A percentile compares a stretch with the other conserved stretches of the same genome.
Conservation (phyloP, 1,140 invertebrate species). For the Megathymus violae region DNA sequence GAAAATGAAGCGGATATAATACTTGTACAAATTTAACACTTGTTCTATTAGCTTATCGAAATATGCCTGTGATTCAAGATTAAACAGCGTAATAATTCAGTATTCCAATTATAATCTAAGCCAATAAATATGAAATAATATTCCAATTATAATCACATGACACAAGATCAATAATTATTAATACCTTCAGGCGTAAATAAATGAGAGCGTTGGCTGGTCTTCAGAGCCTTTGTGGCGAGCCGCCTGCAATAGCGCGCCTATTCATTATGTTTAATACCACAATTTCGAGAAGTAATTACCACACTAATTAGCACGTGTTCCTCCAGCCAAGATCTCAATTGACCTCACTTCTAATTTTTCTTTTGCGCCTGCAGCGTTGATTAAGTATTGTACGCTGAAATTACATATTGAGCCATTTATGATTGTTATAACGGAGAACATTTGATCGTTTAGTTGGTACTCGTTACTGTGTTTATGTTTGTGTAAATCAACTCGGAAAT, state of each 20-base stretch:
- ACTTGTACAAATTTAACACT: too few species aligned
- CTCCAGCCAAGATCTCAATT: slow-evolving; percentile 33
- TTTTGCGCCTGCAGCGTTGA: slow-evolving; percentile 21
- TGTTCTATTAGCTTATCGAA: too few species aligned
- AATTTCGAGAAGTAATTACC: slow-evolving; percentile 40
- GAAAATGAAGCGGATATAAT: too few species aligned
- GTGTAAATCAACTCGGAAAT: neutral
- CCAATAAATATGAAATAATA: neutral
- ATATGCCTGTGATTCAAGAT: too few species aligned
- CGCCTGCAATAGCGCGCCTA: slow-evolving; percentile 22
- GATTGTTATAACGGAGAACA: neutral
- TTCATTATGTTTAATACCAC: slow-evolving; percentile 37
- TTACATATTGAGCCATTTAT: slow-evolving; percentile 4
- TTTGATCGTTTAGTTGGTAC: neutral
- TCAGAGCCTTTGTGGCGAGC: slow-evolving; percentile 16
- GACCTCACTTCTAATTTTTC: slow-evolving; percentile 24
- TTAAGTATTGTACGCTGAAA: slow-evolving; percentile 20
- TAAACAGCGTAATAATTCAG: neutral
- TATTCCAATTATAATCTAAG: neutral
- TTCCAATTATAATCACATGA: neutral
- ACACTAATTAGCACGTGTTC: slow-evolving; percentile 40
- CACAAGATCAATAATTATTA: slow-evolving; percentile 22
- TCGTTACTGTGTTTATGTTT: neutral
- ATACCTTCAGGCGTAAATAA: slow-evolving; percentile 23
- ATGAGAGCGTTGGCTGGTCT: slow-evolving; percentile 19